A percentile compares a stretch with the other conserved stretches of the same genome.
Evolutionary conservation across 1,140 invertebrate genomes (phyloP).

Genomic region (Coenobita brevimanus): DNA sequence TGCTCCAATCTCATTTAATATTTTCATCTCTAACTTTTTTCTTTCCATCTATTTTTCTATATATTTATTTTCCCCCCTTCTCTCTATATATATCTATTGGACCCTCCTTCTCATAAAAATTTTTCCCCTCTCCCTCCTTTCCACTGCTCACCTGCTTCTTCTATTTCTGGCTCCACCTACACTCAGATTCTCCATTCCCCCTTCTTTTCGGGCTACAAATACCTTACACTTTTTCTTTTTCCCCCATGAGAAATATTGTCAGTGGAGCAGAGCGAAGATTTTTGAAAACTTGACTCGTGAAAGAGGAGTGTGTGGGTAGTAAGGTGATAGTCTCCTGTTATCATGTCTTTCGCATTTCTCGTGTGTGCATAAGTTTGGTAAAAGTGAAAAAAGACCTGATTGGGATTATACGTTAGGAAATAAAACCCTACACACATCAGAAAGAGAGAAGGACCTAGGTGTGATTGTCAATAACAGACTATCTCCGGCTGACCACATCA

Average conservation of each 20-base stretch:
- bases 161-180: background rate
- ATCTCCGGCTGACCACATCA: no score
- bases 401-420: no score
- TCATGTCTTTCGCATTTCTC: background rate
- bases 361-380: no score
- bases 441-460: no score
- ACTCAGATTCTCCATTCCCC: background rate
- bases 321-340: background rate
- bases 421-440: no score
- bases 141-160: background rate
- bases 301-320: no score
- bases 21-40: background rate
- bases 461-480: no score
- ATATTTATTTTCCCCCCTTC: background rate
- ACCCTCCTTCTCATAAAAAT: background rate
- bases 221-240: background rate
- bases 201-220: background rate
- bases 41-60: background rate
- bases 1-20: background rate
- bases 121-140: background rate
- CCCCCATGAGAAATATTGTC: background rate
- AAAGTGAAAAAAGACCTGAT: no score
- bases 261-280: no score
- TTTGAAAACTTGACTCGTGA: no score
- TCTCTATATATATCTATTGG: background rate